These are phyloP conservation scores for Laodelphax striatellus DNA, from an alignment of 1,140 invertebrate genomes.

Conservation along the genomic window DNA sequence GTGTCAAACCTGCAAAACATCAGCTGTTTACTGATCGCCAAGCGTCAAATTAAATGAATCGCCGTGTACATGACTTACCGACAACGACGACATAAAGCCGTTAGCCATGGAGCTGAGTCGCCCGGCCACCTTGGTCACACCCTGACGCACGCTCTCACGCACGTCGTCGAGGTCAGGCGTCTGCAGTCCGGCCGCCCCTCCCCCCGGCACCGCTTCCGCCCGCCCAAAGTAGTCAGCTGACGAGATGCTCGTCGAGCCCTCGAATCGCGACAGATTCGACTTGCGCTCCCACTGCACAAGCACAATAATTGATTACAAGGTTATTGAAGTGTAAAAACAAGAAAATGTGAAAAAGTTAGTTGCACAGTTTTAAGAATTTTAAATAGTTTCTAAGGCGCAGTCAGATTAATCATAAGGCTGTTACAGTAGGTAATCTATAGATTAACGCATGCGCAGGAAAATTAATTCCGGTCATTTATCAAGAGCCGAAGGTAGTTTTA, in stretches of 20 bases:
- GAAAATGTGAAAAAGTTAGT: too few relatives aligned
- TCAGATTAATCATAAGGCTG: too few relatives aligned
- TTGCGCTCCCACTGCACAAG: constrained; percentile 46
- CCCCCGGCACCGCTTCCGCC: constrained; percentile 27
- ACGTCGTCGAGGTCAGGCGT: constrained; percentile 85
- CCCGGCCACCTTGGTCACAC: constrained; percentile 93
- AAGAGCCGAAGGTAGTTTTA: too few relatives aligned
- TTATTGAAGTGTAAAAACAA: constrained; percentile 4
- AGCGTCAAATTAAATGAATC: too few relatives aligned
- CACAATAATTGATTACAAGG: not conserved
- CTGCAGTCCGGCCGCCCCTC: constrained; percentile 28
- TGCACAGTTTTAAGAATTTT: too few relatives aligned
- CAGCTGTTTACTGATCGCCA: too few relatives aligned
- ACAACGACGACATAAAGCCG: constrained; percentile 85
- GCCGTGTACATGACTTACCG: too few relatives aligned
- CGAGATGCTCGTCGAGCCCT: constrained; percentile 86
- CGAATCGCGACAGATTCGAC: constrained; percentile 61
- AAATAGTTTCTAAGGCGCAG: too few relatives aligned
- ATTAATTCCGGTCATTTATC: too few relatives aligned
- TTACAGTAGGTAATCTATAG: too few relatives aligned
- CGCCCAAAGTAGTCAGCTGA: constrained; percentile 90
- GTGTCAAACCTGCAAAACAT: too few relatives aligned
- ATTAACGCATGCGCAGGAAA: too few relatives aligned
- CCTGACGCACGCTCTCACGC: constrained; percentile 89
- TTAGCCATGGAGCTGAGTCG: constrained; percentile 86